Percentiles rank a stretch among this genome's conserved stretches.
phyloP scores from a whole-genome alignment of 2,888 invertebrate genomes.

The Erynnis tages region DNA sequence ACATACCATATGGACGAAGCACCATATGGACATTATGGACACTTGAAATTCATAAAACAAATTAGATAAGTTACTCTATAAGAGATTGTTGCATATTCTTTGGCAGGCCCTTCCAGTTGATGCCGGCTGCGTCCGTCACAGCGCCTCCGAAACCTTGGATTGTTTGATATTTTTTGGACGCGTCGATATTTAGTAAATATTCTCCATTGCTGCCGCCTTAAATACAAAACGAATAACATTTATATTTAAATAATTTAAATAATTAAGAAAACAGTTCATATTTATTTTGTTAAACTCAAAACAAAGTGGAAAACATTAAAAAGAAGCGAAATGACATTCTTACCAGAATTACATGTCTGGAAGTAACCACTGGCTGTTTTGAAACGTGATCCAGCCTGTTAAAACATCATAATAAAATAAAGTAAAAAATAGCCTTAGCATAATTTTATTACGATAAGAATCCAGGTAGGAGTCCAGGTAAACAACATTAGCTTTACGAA shows the following conservation, averaged over 20 bases:
- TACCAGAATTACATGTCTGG: neutral
- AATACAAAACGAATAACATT: neutral
- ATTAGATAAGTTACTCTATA: conserved; percentile 18
- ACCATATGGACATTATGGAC: too few relatives aligned
- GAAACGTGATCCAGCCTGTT: conserved; percentile 25
- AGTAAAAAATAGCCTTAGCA: neutral
- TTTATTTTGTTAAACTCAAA: too few relatives aligned
- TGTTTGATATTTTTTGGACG: neutral
- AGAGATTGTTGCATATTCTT: neutral
- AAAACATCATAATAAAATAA: neutral
- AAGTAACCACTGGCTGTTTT: conserved; percentile 9
- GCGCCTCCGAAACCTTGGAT: conserved; percentile 13
- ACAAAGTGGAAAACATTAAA: too few relatives aligned
- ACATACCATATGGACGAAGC: too few relatives aligned
- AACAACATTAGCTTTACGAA: too few relatives aligned
- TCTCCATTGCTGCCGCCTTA: neutral
- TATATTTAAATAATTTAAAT: too few relatives aligned
- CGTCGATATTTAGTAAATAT: neutral
- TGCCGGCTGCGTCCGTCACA: conserved; percentile 7
- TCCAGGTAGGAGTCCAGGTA: too few relatives aligned
- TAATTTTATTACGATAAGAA: neutral
- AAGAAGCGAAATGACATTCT: neutral
- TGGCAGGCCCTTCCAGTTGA: conserved; percentile 6
- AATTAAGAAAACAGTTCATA: too few relatives aligned
- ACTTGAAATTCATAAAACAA: neutral